Percentiles rank a stretch among this genome's conserved stretches.
Conservation (phyloP, 2,113 vertebrate genomes). For the Murina feae region DNA sequence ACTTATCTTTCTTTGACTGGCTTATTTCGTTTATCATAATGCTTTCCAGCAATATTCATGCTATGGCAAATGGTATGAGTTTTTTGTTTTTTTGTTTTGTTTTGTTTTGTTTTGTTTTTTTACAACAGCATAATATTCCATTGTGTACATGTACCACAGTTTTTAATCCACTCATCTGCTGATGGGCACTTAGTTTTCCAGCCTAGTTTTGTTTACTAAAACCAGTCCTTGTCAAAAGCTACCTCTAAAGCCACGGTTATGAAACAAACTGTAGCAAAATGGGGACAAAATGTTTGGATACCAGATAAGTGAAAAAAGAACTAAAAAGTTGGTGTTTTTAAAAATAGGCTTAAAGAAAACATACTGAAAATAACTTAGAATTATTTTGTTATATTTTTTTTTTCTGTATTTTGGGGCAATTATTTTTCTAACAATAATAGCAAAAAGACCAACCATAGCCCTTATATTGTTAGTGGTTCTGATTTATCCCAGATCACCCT, state of each 20-base stretch:
- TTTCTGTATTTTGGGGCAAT: constrained; percentile 36
- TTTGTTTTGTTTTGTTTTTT: too few species aligned
- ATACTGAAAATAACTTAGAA: neutral
- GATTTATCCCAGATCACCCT: neutral
- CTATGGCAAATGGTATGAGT: too few species aligned
- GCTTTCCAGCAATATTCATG: too few species aligned
- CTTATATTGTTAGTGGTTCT: neutral
- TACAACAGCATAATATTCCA: too few species aligned
- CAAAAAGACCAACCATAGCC: neutral
- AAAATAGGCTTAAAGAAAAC: neutral
- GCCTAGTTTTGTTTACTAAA: neutral
- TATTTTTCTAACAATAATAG: constrained; percentile 10
- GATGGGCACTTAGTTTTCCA: neutral
- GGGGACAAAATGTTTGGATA: neutral
- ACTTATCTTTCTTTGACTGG: too few species aligned
- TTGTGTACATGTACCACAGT: too few species aligned
- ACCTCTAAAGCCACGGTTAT: neutral
- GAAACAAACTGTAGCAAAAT: neutral
- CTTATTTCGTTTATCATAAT: too few species aligned
- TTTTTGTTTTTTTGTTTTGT: too few species aligned
- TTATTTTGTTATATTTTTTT: neutral
- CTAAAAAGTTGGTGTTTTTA: neutral
- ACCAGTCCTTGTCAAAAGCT: neutral
- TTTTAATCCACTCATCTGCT: neutral
- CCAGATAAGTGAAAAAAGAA: neutral